Base-by-base conservation (phyloP, 1,140 invertebrate species). In the Ostrea edulis region DNA sequence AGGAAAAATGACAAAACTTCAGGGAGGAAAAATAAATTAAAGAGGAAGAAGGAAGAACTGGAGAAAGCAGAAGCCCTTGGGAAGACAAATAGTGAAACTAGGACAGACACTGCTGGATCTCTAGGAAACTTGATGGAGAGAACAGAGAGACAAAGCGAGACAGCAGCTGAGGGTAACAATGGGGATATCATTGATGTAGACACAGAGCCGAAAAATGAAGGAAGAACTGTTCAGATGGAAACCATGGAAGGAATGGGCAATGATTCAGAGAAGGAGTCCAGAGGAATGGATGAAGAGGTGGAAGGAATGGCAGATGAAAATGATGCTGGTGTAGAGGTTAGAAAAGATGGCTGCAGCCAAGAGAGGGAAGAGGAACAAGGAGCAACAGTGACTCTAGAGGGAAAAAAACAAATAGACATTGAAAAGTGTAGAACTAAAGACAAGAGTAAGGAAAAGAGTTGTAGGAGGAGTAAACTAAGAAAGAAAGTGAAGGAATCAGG, bases 401-500 rank as follows among this genome's bases (percentile, higher is more conserved):
- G 53, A 81, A 87, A 83, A 22, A 62, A 87, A 83, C 81, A 29
- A 12, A 58, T 87, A 52, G 81, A 87, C 54, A 83, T 62, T 52
- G 55, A 82, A 29, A 82, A 82, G 54, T 82, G 29, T 51, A 87
- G 55, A 54, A 87, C 77, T 51, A 87, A 83, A 82, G 86, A 87
- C 55, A 86, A 77, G 29, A 81, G 44, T 35, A 53, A 81, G 81
- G 82, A 83, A 51, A 83, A 82, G 14, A 52, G 35, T 53, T 58
- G 11, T 54, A 87, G 51, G 25, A 82, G 35, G n/a, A 81, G 58
- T 35, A 58, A 62, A 82, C 25, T 52, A n/a, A 82, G 20, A 81
- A 83, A 82, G 81, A 58, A 51, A 8, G 62, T 62, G 83, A 62
- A 55, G 29, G 51, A 52, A 29, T 8, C 53, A 29, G 25, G 35